Evolutionary conservation across 2,113 vertebrate genomes (phyloP).

Genomic region (Rhinichthys klamathensis): DNA sequence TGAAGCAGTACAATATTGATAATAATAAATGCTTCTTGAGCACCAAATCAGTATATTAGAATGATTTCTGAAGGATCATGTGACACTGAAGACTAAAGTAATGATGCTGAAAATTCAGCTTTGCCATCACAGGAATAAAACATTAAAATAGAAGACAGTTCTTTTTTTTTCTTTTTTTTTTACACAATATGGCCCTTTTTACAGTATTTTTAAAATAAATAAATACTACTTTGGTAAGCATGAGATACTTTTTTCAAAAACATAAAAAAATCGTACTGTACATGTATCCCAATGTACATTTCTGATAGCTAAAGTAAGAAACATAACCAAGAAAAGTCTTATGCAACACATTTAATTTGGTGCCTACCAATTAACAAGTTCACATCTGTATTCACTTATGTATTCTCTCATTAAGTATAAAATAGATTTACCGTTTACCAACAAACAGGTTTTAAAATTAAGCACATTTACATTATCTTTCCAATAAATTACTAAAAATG

Average conservation of each 20-base stretch:
- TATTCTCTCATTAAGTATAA: background rate
- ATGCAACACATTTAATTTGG: background rate
- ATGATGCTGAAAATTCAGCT: no score
- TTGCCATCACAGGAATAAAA: no score
- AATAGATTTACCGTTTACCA: background rate
- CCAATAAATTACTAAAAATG: background rate
- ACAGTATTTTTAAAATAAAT: background rate
- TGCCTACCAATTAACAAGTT: background rate
- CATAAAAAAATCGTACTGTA: background rate
- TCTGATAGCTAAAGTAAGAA: background rate
- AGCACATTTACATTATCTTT: background rate
- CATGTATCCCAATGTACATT: background rate
- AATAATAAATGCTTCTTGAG: background rate
- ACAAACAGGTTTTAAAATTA: conserved; percentile 5
- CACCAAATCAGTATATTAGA: background rate
- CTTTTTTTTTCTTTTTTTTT: background rate
- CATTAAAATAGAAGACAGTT: background rate
- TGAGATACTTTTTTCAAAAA: background rate
- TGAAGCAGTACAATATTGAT: background rate
- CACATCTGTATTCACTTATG: background rate
- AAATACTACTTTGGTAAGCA: background rate
- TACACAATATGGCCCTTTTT: background rate
- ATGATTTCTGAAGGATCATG: background rate
- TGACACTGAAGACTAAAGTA: no score
- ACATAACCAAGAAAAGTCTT: background rate